Evolutionary conservation across 2,797 vertebrate genomes (phyloP).

Genomic region (Protosalanx chinensis): DNA sequence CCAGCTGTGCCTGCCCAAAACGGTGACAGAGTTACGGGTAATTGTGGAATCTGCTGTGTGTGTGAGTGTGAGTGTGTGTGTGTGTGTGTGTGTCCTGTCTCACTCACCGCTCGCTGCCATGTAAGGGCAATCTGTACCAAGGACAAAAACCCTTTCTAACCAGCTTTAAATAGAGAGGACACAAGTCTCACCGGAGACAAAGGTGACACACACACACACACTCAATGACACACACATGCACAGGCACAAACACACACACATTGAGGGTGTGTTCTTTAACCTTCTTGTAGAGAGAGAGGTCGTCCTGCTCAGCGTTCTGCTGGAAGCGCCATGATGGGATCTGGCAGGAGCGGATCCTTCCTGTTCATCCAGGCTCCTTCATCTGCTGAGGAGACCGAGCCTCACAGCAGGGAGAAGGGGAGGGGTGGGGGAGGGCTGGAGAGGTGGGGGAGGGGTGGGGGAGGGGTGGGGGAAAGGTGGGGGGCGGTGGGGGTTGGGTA

Average conservation of each 20-base stretch:
- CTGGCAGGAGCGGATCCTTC: conserved; percentile 4
- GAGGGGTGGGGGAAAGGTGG: conserved; percentile 47
- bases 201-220: conserved; percentile 5
- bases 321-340: conserved; percentile 11
- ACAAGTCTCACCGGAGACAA: conserved; percentile 10
- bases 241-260: background rate
- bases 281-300: background rate
- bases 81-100: background rate
- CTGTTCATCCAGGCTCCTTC: conserved; percentile 13
- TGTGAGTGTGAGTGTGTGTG: background rate
- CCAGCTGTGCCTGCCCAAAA: conserved; percentile 29
- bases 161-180: conserved; percentile 49
- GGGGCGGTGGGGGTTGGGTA: conserved; percentile 17
- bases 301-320: background rate
- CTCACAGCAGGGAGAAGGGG: background rate
- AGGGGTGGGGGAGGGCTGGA: background rate
- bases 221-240: background rate
- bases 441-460: background rate
- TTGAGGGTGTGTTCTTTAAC: background rate
- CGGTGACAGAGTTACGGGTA: conserved; percentile 46
- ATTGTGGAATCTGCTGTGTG: conserved; percentile 27
- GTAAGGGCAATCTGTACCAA: conserved; percentile 54
- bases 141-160: conserved; percentile 53
- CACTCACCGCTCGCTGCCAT: conserved; percentile 49
- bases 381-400: background rate